Evolutionary conservation across 2,888 invertebrate species (phyloP), one percentile per base, ranked within the genome.

Genomic region (Drosophila eohydei): DNA sequence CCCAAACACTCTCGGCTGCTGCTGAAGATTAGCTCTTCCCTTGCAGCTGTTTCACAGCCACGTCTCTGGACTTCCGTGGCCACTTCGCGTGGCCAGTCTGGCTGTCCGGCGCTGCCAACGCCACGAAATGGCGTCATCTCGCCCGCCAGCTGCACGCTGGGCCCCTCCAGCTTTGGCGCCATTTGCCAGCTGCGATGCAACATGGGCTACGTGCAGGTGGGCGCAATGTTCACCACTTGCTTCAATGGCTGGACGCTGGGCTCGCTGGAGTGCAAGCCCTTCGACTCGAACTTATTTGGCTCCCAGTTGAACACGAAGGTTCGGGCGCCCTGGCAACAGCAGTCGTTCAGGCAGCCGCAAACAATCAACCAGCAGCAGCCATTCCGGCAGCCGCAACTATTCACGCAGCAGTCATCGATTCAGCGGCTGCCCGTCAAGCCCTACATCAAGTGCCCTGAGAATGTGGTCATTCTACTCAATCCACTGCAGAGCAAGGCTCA

Each of bases 371-470:
- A 58, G 34, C 52, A 30, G 6, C 28, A 38, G 48, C 60, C 30
- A 0, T 50, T 50, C 21, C 44, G 36, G 12, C 70, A 54, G 32
- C 50, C 32, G 7, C 36, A 26, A 43, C 66, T 30, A 0, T 38
- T 52, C 14, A 36, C 41, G n/a, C 70, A 59, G 32, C 46, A 32
- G 8, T 9, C 38, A 8, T 9, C 38, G 6, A 16, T 61, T 2
- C 63, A 63, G 14, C 51, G 32, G 14, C 55, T 40, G 1, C 41
- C 52, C 26, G n/a, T 14, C 36, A 26, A n/a, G 2, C 94, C 95
- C 26, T 95, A 94, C 79, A 95, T 96, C 71, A 94, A 94, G 78
- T 96, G 96, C 86, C 95, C 96, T 0, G 93, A 94, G 46, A 94
- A 95, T 81, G 93, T 95, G 46, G 94, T 94, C 38, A 94, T 95